A percentile compares a stretch with the other conserved stretches of the same genome.
These are phyloP conservation scores for Mola mola DNA, from an alignment of 2,113 vertebrate genomes.

Conservation along the genomic window DNA sequence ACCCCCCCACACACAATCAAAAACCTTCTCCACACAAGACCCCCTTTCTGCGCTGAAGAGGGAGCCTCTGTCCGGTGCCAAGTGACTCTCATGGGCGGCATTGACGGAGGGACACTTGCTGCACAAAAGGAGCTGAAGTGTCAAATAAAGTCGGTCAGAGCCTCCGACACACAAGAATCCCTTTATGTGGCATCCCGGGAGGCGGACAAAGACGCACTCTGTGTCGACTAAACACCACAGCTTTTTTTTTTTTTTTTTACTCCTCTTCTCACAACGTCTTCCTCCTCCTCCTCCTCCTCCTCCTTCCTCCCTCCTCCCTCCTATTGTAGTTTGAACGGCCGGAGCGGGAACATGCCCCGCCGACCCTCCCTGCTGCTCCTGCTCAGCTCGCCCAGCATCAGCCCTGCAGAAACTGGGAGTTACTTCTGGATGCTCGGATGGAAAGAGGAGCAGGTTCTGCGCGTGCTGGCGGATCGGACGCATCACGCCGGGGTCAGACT, in stretches of 20 bases:
- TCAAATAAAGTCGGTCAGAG: constrained; percentile 92
- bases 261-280: constrained; percentile 64
- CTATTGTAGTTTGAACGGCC: constrained; percentile 59
- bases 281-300: constrained; percentile 71
- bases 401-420: too few species aligned
- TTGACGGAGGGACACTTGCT: constrained; percentile 91
- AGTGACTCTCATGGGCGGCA: constrained; percentile 93
- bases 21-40: constrained; percentile 91
- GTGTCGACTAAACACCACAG: constrained; percentile 83
- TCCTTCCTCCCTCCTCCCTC: constrained; percentile 44
- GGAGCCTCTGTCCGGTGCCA: constrained; percentile 93
- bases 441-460: too few species aligned
- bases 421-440: too few species aligned
- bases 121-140: constrained; percentile 92
- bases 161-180: constrained; percentile 88
- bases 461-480: constrained; percentile 54
- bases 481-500: constrained; percentile 49
- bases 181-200: constrained; percentile 88
- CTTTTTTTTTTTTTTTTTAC: constrained; percentile 59
- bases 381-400: constrained; percentile 44
- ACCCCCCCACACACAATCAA: constrained; percentile 66
- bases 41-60: constrained; percentile 95
- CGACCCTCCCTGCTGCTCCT: constrained; percentile 16
- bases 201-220: constrained; percentile 90
- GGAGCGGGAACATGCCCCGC: constrained; percentile 60